Conservation (phyloP, 2,888 invertebrate genomes). For the Oscheius onirici region DNA sequence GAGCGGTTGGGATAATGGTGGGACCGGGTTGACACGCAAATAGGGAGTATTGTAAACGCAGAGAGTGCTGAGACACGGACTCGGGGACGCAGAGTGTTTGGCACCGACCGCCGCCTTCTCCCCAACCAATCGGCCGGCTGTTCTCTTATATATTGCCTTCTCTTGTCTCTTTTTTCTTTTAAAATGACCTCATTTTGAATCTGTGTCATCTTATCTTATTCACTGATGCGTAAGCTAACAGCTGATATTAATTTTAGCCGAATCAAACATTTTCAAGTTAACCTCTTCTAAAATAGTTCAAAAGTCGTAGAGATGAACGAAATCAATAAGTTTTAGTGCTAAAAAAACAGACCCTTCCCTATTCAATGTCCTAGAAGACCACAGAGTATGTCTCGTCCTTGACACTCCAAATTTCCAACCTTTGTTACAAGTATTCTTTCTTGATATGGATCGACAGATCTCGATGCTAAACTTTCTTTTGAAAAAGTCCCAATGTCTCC, state of each 20-base stretch:
- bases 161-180: neutral
- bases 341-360: too few species aligned
- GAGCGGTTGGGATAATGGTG: constrained; percentile 28
- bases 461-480: constrained; percentile 35
- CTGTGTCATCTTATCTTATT: too few species aligned
- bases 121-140: constrained; percentile 31
- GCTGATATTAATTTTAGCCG: too few species aligned
- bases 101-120: constrained; percentile 34
- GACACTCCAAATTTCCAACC: constrained; percentile 1
- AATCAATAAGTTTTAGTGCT: too few species aligned
- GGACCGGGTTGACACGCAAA: constrained; percentile 21
- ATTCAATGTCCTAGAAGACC: too few species aligned
- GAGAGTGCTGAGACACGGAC: neutral
- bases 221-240: too few species aligned
- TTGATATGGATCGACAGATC: constrained; percentile 18
- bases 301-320: neutral
- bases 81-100: constrained; percentile 35
- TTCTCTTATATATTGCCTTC: constrained; percentile 31
- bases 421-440: neutral
- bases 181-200: too few species aligned
- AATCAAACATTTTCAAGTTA: neutral
- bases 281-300: neutral
- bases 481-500: neutral
- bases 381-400: too few species aligned
- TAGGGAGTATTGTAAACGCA: neutral